These are phyloP conservation scores for Garrulus glandarius DNA, from an alignment of 2,797 vertebrate species.

Conservation along the genomic window DNA sequence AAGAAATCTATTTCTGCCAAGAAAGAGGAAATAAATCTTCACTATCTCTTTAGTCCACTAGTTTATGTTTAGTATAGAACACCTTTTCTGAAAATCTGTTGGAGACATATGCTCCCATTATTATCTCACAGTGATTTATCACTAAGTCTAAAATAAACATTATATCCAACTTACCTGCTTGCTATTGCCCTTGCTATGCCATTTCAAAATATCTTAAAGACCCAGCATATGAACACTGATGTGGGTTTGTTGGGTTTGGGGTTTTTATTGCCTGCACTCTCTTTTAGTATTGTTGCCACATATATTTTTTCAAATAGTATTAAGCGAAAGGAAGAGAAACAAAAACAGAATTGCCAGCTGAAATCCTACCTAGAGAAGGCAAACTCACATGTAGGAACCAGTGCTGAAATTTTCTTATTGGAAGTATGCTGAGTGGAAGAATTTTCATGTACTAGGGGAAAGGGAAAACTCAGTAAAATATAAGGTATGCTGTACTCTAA, in stretches of 20 bases:
- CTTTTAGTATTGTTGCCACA: background rate
- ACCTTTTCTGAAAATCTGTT: conserved; percentile 70
- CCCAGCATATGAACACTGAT: background rate
- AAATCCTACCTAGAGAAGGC: background rate
- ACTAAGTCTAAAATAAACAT: conserved; percentile 62
- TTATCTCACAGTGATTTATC: conserved; percentile 72
- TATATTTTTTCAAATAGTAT: background rate
- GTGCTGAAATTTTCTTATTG: background rate
- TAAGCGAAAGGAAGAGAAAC: background rate
- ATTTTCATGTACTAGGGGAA: background rate
- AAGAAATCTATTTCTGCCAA: conserved; percentile 71
- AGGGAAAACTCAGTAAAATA: background rate
- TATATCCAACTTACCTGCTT: conserved; percentile 55
- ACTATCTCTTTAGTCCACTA: conserved; percentile 71
- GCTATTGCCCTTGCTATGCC: conserved; percentile 5
- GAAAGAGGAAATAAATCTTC: conserved; percentile 75
- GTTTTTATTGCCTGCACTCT: background rate
- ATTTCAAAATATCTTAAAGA: conserved; percentile 52
- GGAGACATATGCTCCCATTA: conserved; percentile 71
- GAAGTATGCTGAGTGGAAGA: background rate
- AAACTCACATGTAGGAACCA: background rate
- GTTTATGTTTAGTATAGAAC: conserved; percentile 61
- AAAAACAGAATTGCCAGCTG: background rate
- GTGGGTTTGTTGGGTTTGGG: background rate
- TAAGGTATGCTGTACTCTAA: background rate